Evolutionary conservation across 2,797 vertebrate genomes (phyloP).

Genomic region (Bovichtus diacanthus): DNA sequence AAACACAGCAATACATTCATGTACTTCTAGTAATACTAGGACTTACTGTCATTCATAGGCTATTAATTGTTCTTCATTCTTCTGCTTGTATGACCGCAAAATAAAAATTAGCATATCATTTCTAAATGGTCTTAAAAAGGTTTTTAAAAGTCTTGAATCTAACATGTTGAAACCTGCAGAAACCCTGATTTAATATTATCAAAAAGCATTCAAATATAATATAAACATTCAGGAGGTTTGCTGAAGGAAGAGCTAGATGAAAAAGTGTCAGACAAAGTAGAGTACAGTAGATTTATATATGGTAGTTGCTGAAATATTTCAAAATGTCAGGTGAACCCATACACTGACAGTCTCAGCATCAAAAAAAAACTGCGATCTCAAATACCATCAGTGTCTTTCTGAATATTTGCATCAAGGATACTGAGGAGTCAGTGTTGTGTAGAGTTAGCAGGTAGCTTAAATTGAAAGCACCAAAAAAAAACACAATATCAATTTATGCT

Average conservation of each 20-base stretch:
- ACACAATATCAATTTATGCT: background rate
- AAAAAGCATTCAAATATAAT: background rate
- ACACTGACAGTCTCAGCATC: constrained; percentile 17
- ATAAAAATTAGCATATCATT: too few relatives aligned
- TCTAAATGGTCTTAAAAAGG: too few relatives aligned
- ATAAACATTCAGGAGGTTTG: background rate
- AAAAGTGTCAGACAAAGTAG: too few relatives aligned
- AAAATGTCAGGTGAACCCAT: constrained; percentile 26
- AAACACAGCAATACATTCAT: too few relatives aligned
- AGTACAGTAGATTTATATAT: constrained; percentile 7
- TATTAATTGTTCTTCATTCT: too few relatives aligned
- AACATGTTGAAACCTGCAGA: too few relatives aligned
- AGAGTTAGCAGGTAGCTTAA: background rate
- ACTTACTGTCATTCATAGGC: too few relatives aligned
- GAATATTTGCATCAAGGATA: constrained; percentile 4
- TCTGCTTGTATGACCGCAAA: too few relatives aligned
- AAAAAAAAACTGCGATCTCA: constrained; percentile 12
- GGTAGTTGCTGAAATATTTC: constrained; percentile 10
- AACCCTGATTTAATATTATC: background rate
- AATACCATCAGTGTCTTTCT: constrained; percentile 16
- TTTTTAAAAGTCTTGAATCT: too few relatives aligned
- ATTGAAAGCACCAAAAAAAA: constrained; percentile 16
- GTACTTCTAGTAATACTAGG: too few relatives aligned
- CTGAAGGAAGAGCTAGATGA: background rate
- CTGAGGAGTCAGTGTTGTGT: background rate